Evolutionary conservation across 2,113 vertebrate species (phyloP), one percentile per base, ranked within the genome.

Genomic region (Paedocypris sp.): DNA sequence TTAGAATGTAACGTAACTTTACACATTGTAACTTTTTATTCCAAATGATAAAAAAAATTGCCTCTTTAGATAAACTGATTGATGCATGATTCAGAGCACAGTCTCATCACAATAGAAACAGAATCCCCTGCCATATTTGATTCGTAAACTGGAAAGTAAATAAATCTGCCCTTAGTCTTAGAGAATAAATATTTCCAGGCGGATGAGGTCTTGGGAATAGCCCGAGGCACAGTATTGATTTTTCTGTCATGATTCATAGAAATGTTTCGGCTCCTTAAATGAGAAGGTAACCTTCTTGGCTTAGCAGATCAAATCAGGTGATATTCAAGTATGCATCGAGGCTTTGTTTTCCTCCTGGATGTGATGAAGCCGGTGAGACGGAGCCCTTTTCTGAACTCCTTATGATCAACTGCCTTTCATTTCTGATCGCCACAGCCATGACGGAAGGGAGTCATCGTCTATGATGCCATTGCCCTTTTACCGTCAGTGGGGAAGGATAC

Each of bases 161-260:
- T 56, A 56, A 29, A 42, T 57, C 26, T 43, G 20, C 25, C 38
- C 11, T 42, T 57, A 20, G 16, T 57, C 38, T 57, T 29, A n/a
- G 53, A 42, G 38, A 57, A 20, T 42, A 57, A 42, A 43, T 57
- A n/a, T 42, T 57, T 26, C 22, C 26, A 41, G 22, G 23, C 31
- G 38, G 23, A 39, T 22, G 33, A n/a, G 25, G 29, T 57, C 53
- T 57, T n/a, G 6, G 42, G 53, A 20, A 36, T 31, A 12, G 13
- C 36, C 25, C 28, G 23, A 23, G 38, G 35, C 35, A 41, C 7
- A 29, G 29, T 57, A 32, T 43, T 57, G 36, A 57, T 57, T 31
- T 31, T 57, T 43, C 25, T 43, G 26, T 43, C 53, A 43, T 31
- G 26, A 12, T 25, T 20, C 16, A 43, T 22, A 20, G 26, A 43